phyloP scores from a whole-genome alignment of 2,888 invertebrate genomes.

The Drosophila nr. perissopoda region DNA sequence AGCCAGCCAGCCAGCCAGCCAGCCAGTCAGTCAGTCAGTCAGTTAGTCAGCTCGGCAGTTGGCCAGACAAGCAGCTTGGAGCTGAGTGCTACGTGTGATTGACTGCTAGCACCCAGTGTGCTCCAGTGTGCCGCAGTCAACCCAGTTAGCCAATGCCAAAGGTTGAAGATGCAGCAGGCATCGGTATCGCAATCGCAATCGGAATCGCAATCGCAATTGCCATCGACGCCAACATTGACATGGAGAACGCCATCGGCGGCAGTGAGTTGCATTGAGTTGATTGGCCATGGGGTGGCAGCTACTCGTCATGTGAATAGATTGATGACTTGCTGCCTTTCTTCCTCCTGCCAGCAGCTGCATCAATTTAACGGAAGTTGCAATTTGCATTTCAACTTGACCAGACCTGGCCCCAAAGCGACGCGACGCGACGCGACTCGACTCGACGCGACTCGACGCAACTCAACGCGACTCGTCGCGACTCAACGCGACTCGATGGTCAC shows the following conservation, averaged over 20 bases:
- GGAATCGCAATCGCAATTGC: not conserved
- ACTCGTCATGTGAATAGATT: conserved; percentile 50
- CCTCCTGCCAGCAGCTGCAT: conserved; percentile 54
- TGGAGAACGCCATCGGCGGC: conserved; percentile 8
- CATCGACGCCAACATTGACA: conserved; percentile 10
- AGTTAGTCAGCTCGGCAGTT: conserved; percentile 8
- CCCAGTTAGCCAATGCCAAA: conserved; percentile 41
- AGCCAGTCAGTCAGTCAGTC: not conserved
- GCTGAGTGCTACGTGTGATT: conserved; percentile 72
- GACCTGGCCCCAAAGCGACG: conserved; percentile 35
- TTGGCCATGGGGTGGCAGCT: conserved; percentile 41
- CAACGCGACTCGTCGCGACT: not conserved
- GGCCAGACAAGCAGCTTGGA: conserved; percentile 9
- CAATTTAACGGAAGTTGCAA: conserved; percentile 79
- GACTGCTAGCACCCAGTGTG: conserved; percentile 48
- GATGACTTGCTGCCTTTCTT: conserved; percentile 1
- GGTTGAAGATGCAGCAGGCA: conserved; percentile 45
- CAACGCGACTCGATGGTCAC: conserved; percentile 41
- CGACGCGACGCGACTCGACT: not conserved
- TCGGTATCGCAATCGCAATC: conserved; percentile 1
- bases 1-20: not conserved
- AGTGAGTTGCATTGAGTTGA: conserved; percentile 36
- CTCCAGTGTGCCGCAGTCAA: conserved; percentile 11
- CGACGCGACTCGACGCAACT: not conserved
- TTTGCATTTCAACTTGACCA: conserved; percentile 79